Conservation (phyloP, 2,888 invertebrate species). For the Coenonympha arcania region DNA sequence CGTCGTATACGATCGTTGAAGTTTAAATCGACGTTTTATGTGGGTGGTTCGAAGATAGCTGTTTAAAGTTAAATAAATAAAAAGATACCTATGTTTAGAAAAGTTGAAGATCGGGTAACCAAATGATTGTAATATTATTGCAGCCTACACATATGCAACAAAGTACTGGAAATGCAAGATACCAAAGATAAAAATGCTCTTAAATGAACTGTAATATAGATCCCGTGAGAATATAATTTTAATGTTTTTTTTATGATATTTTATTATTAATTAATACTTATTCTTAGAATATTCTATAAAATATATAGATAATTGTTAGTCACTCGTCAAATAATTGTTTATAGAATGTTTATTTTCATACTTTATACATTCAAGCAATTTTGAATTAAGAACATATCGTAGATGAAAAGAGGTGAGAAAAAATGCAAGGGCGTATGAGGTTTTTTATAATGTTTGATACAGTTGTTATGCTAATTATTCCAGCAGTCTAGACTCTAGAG, state of each 20-base stretch:
- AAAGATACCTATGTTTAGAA: not conserved
- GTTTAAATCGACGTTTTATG: not conserved
- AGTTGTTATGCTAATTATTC: conserved; percentile 9
- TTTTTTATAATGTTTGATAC: conserved; percentile 4
- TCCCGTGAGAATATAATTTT: no score
- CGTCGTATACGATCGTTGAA: no score
- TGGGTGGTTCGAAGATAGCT: not conserved
- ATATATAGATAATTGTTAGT: no score
- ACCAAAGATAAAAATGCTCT: no score
- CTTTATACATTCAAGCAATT: not conserved
- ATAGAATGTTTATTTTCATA: no score
- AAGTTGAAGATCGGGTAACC: not conserved
- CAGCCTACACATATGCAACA: no score
- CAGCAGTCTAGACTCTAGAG: not conserved
- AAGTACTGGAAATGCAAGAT: not conserved
- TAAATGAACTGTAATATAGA: no score
- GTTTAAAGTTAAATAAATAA: not conserved
- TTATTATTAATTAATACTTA: no score
- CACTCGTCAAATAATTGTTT: no score
- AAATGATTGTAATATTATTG: no score
- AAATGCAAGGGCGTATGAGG: not conserved
- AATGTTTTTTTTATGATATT: not conserved
- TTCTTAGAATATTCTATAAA: no score
- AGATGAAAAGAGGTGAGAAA: not conserved
- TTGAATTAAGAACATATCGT: not conserved